Percentiles rank a stretch among this genome's conserved stretches.
These are phyloP conservation scores for Synergus laeviventris DNA, from an alignment of 2,888 invertebrate species.

Conservation along the genomic window DNA sequence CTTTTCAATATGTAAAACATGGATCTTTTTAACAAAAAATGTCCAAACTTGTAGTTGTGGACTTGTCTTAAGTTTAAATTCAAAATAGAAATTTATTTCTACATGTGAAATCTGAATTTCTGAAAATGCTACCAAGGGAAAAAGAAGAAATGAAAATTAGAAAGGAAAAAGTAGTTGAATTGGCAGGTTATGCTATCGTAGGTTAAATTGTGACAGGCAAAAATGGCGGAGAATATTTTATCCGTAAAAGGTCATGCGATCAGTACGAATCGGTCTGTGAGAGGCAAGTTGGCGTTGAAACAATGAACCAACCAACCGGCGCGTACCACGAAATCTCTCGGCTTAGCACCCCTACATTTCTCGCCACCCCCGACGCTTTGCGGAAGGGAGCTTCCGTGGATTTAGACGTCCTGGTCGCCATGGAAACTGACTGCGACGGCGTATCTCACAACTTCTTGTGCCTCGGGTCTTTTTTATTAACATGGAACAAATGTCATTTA, in stretches of 20 bases:
- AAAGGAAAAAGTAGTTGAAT: constrained; percentile 23
- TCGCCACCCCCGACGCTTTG: constrained; percentile 56
- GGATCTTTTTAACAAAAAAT: no score
- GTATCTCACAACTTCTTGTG: constrained; percentile 53
- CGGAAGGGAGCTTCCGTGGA: constrained; percentile 61
- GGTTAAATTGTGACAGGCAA: constrained; percentile 42
- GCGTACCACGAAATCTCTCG: constrained; percentile 70
- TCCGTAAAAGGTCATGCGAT: constrained; percentile 57
- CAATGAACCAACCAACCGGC: constrained; percentile 75
- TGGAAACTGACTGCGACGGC: constrained; percentile 67
- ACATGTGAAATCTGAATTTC: no score
- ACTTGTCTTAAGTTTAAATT: no score
- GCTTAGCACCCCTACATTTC: constrained; percentile 68
- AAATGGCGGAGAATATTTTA: constrained; percentile 55
- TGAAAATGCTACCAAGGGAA: neutral
- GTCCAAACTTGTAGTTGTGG: no score
- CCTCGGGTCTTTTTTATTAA: constrained; percentile 51
- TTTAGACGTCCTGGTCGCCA: constrained; percentile 72
- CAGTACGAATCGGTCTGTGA: constrained; percentile 50
- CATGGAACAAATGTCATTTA: constrained; percentile 34
- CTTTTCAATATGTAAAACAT: no score
- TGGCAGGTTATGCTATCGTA: neutral
- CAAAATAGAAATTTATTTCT: no score
- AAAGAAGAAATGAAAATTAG: neutral
- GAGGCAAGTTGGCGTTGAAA: constrained; percentile 67